Base-by-base conservation (phyloP, 2,888 invertebrate genomes). In the Stenodera caucasica region DNA sequence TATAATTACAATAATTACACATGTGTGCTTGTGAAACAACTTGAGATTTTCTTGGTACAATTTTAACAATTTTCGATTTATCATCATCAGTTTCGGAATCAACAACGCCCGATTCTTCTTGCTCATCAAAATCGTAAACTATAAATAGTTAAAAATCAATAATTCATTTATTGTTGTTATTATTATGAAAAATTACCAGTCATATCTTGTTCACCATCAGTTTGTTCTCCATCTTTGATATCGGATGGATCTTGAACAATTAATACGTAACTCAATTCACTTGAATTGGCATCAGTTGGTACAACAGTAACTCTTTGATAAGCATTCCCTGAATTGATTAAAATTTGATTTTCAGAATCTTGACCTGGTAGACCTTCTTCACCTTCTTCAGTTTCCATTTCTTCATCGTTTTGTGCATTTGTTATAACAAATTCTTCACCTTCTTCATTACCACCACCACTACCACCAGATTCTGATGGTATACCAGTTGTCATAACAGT, bases 1-100 rank as follows among this genome's bases (percentile, higher is more conserved):
- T 92, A 79, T 98, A 98, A 67, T 90, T 88, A 79, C 98, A 98
- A 76, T 94, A 94, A 74, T 88, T 90, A 81, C 98, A 98, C 82
- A 90, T 90, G 77, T 90, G 90, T 18, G 90, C 85, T 76, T 88
- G 89, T 0, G 86, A 81, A 4, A 88, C 86, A n/a, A 78, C 80
- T 74, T 88, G 85, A 52, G 86, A 84, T 76, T 87, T 86, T 75
- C 87, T 84, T 6, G 85, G 84, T 55, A 84, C 76, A 35, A 88
- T 84, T 77, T 87, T 87, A 7, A 84, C 82, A 37, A 88, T 85
- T 78, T 87, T 87, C 0, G 84, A 82, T 71, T 86, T 86, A 69
- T 87, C 87, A 72, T 87, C 87, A 71, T 87, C 88, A 14, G 84
- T 84, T 61, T 87, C 88, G 0, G 86, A 88, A 60, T 87, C 86